These are phyloP conservation scores for Microctonus aethiopoides DNA, from an alignment of 2,888 invertebrate species.

Conservation along the genomic window DNA sequence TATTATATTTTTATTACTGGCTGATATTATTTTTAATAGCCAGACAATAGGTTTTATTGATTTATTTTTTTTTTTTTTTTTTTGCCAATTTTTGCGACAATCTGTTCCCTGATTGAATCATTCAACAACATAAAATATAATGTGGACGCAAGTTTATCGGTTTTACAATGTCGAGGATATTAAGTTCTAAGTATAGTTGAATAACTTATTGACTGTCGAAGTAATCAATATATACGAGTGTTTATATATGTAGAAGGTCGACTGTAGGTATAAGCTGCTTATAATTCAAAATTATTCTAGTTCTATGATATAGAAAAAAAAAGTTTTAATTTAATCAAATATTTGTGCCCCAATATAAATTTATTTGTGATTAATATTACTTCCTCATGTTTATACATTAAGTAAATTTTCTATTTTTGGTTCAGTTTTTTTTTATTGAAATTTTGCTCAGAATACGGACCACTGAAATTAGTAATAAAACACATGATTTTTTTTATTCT, in stretches of 20 bases:
- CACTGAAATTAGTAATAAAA: neutral
- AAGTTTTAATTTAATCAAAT: neutral
- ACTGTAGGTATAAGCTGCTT: neutral
- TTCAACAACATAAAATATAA: slow-evolving; percentile 6
- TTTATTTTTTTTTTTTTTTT: too few species aligned
- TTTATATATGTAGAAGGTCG: slow-evolving; percentile 15
- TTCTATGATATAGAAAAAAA: neutral
- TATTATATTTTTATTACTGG: neutral
- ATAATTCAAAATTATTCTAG: neutral
- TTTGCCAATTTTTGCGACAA: neutral
- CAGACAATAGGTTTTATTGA: neutral
- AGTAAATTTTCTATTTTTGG: neutral
- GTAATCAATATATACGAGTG: slow-evolving; percentile 52
- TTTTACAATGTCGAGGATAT: slow-evolving; percentile 40
- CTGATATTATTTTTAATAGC: neutral
- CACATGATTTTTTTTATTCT: neutral
- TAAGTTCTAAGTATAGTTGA: slow-evolving; percentile 47
- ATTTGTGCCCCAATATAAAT: neutral
- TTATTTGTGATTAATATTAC: neutral
- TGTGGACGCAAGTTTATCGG: slow-evolving; percentile 12
- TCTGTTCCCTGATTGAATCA: neutral
- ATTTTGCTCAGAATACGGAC: neutral
- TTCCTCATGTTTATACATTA: neutral
- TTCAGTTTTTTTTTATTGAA: neutral
- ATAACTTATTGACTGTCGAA: slow-evolving; percentile 56